Evolutionary conservation across 2,888 invertebrate genomes (phyloP), one percentile per base, ranked within the genome.

Genomic region (Ganaspis brasiliensis): DNA sequence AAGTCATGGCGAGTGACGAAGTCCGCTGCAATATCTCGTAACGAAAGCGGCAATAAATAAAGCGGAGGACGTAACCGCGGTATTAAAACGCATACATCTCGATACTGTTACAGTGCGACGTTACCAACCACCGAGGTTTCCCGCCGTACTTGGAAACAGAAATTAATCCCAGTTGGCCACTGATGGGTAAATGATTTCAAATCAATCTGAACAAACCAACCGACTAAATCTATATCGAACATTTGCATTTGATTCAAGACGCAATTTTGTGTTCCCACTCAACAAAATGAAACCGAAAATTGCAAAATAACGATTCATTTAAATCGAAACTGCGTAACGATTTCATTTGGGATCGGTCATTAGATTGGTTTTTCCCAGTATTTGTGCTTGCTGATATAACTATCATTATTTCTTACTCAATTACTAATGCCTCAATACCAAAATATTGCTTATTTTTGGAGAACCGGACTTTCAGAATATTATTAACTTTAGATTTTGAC

Each of bases 11-110:
- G 72, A 45, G 84, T 87, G 88, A 88, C 89, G 80, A 85, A 87
- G 85, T 85, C 84, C 82, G 85, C 85, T 83, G 89, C 87, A 89
- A 89, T 89, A 89, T 88, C 88, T 86, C 82, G 84, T 85, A 87
- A 87, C 88, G 82, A 87, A 87, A 83, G 87, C 87, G 87, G 40
- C 63, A 88, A 89, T 89, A 89, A 89, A 89, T 89, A 89, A 89
- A 88, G 84, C 45, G 40, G 83, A 86, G 84, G 84, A 79, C 82
- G 85, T 84, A 80, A 79, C 83, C 83, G 76, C 85, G 87, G 86
- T 89, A 89, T 89, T 89, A 89, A 89, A 89, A 89, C 87, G 83
- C 89, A 89, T 89, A 88, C 82, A 89, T 89, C 89, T 89, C 86
- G 82, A 81, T 79, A 82, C n/a, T 19, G 19, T 6, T 1, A 40